phyloP scores from a whole-genome alignment of 2,888 invertebrate genomes.

The Troides oblongomaculatus region DNA sequence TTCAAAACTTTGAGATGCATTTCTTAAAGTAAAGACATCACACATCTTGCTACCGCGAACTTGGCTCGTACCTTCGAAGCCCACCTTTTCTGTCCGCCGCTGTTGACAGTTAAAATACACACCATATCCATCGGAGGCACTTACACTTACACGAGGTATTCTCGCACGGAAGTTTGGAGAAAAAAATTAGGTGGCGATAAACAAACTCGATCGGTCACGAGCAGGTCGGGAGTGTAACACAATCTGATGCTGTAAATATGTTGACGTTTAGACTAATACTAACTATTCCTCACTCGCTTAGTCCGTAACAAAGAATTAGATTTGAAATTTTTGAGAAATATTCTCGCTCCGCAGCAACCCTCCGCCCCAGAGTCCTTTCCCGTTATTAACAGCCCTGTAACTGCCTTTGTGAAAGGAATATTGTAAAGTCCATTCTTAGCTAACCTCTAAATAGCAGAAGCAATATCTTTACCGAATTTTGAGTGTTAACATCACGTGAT shows the following conservation, averaged over 20 bases:
- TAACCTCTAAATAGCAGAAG: no score
- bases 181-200: constrained; percentile 24
- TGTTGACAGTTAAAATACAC: constrained; percentile 29
- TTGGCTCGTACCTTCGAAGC: constrained; percentile 16
- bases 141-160: constrained; percentile 21
- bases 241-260: not conserved
- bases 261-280: not conserved
- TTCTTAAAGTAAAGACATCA: constrained; percentile 24
- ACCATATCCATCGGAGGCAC: constrained; percentile 28
- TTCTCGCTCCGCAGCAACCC: no score
- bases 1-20: constrained; percentile 14
- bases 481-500: no score
- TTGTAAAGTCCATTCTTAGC: no score
- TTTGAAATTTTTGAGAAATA: no score
- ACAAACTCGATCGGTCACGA: constrained; percentile 2
- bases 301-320: no score
- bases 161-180: constrained; percentile 23
- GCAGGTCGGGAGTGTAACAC: not conserved
- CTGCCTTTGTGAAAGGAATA: no score
- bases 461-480: no score
- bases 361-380: no score
- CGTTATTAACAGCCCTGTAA: no score
- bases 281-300: no score
- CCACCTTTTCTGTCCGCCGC: constrained; percentile 25
- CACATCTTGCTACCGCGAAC: constrained; percentile 22